Conservation (phyloP, 2,797 vertebrate genomes). For the Lagothrix lagotricha region DNA sequence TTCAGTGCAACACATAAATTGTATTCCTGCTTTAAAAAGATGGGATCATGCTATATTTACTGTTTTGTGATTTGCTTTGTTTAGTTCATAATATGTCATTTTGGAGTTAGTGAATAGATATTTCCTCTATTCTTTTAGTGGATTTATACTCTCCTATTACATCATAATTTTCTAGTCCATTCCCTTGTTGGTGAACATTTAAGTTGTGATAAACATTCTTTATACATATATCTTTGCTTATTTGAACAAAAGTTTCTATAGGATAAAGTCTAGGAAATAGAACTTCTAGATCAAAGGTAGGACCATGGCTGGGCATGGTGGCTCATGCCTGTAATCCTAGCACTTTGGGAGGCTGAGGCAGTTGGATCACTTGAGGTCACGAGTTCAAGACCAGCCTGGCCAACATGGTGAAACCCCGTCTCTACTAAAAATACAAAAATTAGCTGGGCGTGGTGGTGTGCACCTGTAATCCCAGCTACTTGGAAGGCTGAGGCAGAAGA, state of each 20-base stretch:
- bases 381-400: not conserved
- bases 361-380: not conserved
- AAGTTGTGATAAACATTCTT: constrained; percentile 15
- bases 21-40: constrained; percentile 30
- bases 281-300: constrained; percentile 1
- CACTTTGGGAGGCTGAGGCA: not conserved
- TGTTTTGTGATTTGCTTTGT: constrained; percentile 16
- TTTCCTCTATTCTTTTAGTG: not conserved
- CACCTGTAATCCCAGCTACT: not conserved
- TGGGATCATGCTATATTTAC: not conserved
- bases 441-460: not conserved
- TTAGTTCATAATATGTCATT: not conserved
- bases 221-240: constrained; percentile 26
- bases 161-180: not conserved
- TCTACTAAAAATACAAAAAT: not conserved
- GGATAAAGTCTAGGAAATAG: constrained; percentile 18
- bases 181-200: not conserved
- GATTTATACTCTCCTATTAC: not conserved
- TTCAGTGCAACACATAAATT: not conserved
- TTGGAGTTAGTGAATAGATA: not conserved
- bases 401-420: not conserved
- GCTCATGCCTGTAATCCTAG: too few species aligned
- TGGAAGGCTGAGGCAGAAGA: too few species aligned
- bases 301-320: too few species aligned
- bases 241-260: constrained; percentile 4